Evolutionary conservation across 2,113 vertebrate genomes (phyloP).

Genomic region (Dissostichus mawsoni): DNA sequence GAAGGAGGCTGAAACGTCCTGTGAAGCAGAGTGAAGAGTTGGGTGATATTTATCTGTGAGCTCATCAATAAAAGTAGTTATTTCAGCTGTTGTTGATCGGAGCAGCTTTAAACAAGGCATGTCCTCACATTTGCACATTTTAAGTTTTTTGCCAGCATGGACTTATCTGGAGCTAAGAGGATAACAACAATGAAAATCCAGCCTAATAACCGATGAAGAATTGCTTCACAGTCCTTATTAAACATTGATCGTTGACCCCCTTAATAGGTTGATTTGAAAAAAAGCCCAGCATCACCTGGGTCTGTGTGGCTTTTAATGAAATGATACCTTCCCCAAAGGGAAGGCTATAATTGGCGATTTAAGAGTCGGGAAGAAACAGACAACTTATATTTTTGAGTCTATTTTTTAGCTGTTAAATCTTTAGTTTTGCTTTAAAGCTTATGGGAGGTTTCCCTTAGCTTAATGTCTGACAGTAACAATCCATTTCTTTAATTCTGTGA

Average conservation of each 20-base stretch:
- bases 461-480: conserved; percentile 32
- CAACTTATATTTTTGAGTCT: background rate
- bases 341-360: conserved; percentile 56
- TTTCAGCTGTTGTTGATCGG: too few species aligned
- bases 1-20: background rate
- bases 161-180: background rate
- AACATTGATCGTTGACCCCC: conserved; percentile 46
- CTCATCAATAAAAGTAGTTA: background rate
- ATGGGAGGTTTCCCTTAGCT: conserved; percentile 8
- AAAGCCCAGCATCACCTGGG: conserved; percentile 50
- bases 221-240: conserved; percentile 52
- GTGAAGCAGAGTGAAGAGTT: background rate
- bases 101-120: background rate
- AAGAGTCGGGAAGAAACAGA: conserved; percentile 8
- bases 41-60: background rate
- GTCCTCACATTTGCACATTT: background rate
- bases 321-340: conserved; percentile 67
- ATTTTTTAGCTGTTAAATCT: background rate
- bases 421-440: background rate
- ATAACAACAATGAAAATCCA: conserved; percentile 27
- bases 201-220: conserved; percentile 27
- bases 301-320: conserved; percentile 60
- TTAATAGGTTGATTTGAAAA: conserved; percentile 55
- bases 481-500: conserved; percentile 34
- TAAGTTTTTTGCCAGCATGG: background rate